Conservation (phyloP, 2,888 invertebrate species). For the Brachyptera risi region DNA sequence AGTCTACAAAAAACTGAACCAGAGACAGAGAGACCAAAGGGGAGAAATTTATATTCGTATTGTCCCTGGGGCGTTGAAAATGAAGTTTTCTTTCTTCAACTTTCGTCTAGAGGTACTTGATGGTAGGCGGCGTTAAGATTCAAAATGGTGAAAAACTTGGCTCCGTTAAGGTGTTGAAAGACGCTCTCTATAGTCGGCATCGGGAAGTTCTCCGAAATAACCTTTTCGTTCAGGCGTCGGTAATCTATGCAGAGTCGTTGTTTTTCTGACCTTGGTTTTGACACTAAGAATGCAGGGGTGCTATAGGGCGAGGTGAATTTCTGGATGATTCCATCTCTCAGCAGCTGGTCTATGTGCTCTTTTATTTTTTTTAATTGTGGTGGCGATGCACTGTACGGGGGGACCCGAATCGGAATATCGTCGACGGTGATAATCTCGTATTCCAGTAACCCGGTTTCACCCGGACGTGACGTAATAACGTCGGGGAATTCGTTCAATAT, state of each 20-base stretch:
- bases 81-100: background rate
- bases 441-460: background rate
- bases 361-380: background rate
- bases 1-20: slow-evolving; percentile 5
- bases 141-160: slow-evolving; percentile 15
- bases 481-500: background rate
- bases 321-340: background rate
- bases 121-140: slow-evolving; percentile 16
- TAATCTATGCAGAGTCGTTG: background rate
- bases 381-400: background rate
- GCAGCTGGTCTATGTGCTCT: background rate
- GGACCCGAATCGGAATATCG: no score
- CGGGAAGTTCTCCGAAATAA: background rate
- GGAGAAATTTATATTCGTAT: slow-evolving; percentile 12
- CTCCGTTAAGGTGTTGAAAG: background rate
- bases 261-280: background rate
- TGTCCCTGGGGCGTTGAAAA: slow-evolving; percentile 20
- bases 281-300: background rate
- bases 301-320: background rate
- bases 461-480: background rate
- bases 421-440: background rate
- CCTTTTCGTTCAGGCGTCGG: background rate
- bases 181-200: no score
- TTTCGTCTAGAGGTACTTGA: slow-evolving; percentile 1
- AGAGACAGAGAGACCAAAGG: slow-evolving; percentile 19